Evolutionary conservation across 2,797 vertebrate species (phyloP), one percentile per base, ranked within the genome.

Genomic region (Eremophila alpestris): DNA sequence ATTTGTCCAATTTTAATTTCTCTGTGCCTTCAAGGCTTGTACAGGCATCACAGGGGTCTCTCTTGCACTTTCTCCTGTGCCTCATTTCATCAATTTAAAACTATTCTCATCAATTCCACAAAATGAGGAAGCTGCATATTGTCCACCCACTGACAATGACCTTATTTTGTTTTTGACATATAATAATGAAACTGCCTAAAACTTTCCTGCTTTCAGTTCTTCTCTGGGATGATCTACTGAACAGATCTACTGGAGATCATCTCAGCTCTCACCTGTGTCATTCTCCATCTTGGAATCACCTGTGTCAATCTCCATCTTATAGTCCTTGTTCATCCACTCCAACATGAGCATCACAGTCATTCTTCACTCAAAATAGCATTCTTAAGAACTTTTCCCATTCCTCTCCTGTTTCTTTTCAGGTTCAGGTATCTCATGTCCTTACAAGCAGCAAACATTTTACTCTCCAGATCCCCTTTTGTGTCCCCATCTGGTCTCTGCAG

Each of bases 1-100:
- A 94, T 91, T 94, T 94, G 68, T 91, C 85, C 82, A 75, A 2
- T 89, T 96, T 92, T 89, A 83, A 94, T 91, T 75, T 94, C 40
- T 65, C 51, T 55, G 58, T 88, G 73, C 73, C 76, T 58, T 85
- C 79, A 75, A 89, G 85, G 68, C 62, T 92, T 83, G 45, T 46
- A 48, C 24, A 71, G 54, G 46, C 65, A 40, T 30, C 51, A 59
- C 58, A 24, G 29, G 36, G 27, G 38, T 75, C 27, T 89, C 45
- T 69, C 58, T 64, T 58, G n/a, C 36, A 55, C 76, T 54, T 71
- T 78, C 40, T 88, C 23, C 20, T 36, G 18, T 51, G 59, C 55
- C 54, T 9, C 36, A 78, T 80, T 89, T 87, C 16, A 75, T 78
- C 30, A 55, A 29, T 87, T 91, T 81, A 60, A 85, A 87, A 77